Conservation (phyloP, 2,113 vertebrate genomes). For the Isichthys henryi region DNA sequence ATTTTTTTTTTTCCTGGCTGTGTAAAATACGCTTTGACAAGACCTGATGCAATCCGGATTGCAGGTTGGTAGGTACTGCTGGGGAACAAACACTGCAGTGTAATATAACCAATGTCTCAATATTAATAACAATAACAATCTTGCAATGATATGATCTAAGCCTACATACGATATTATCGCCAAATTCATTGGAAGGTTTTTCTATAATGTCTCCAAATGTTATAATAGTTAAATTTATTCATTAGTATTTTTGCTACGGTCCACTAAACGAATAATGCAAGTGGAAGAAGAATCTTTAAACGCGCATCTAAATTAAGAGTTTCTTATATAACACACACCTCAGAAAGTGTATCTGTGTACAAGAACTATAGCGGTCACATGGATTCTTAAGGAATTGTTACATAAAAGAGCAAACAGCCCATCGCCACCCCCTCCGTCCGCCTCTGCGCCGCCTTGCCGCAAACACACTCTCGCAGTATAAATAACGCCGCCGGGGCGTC, state of each 20-base stretch:
- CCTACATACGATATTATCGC: neutral
- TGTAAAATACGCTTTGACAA: neutral
- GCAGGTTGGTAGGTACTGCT: neutral
- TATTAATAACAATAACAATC: neutral
- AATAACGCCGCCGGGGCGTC: slow-evolving; percentile 21
- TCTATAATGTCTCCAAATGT: neutral
- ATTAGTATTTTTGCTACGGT: neutral
- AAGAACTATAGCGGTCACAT: neutral
- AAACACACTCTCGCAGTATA: slow-evolving; percentile 15
- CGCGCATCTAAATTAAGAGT: neutral
- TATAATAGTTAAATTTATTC: neutral
- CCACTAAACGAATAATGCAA: neutral
- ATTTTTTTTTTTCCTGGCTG: neutral
- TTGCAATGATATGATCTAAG: neutral
- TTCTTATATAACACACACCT: slow-evolving; percentile 1
- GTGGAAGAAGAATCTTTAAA: neutral
- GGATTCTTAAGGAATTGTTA: slow-evolving; percentile 10
- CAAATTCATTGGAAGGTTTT: neutral
- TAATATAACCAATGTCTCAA: neutral
- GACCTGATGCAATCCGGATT: neutral
- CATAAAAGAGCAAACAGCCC: slow-evolving; percentile 15
- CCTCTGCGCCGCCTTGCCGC: neutral
- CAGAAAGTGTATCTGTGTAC: neutral
- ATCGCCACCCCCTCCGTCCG: slow-evolving; percentile 19
- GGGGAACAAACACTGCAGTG: neutral